Percentiles rank a stretch among this genome's conserved stretches.
phyloP scores from a whole-genome alignment of 2,888 invertebrate genomes.

The Pediacus dermestoides region DNA sequence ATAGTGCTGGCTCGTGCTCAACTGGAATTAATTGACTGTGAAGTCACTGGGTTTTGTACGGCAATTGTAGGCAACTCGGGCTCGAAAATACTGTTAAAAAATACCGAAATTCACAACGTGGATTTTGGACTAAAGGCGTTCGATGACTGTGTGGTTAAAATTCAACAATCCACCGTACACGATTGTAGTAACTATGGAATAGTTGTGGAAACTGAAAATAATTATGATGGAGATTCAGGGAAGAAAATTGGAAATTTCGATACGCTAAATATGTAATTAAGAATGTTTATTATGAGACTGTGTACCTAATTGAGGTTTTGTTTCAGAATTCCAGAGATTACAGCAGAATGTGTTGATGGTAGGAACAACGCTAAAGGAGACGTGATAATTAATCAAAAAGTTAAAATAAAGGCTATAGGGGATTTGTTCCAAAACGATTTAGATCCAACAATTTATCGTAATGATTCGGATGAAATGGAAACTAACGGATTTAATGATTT shows the following conservation, averaged over 20 bases:
- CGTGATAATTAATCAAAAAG: conserved; percentile 38
- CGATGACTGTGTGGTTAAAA: conserved; percentile 46
- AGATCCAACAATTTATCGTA: conserved; percentile 35
- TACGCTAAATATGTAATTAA: conserved; percentile 40
- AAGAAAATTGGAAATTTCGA: conserved; percentile 37
- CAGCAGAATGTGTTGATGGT: conserved; percentile 33
- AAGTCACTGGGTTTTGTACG: conserved; percentile 53
- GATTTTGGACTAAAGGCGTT: conserved; percentile 47
- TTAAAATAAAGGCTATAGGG: conserved; percentile 37
- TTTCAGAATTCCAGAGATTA: conserved; percentile 39
- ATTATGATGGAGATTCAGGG: conserved; percentile 24
- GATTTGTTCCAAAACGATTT: conserved; percentile 41
- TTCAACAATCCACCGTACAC: conserved; percentile 45
- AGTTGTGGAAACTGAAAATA: conserved; percentile 50
- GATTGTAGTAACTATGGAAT: conserved; percentile 54
- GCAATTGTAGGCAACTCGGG: conserved; percentile 51
- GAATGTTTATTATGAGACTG: conserved; percentile 1
- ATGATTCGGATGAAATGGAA: conserved; percentile 33
- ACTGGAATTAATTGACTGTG: conserved; percentile 51
- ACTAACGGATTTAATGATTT: conserved; percentile 10
- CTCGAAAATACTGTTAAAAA: conserved; percentile 44
- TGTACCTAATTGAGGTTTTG: conserved; percentile 6
- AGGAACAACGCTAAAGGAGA: conserved; percentile 40
- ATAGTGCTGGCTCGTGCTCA: conserved; percentile 51
- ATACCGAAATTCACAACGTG: conserved; percentile 40